Base-by-base conservation (phyloP, 2,888 invertebrate species). In the Chymomyza amoena region DNA sequence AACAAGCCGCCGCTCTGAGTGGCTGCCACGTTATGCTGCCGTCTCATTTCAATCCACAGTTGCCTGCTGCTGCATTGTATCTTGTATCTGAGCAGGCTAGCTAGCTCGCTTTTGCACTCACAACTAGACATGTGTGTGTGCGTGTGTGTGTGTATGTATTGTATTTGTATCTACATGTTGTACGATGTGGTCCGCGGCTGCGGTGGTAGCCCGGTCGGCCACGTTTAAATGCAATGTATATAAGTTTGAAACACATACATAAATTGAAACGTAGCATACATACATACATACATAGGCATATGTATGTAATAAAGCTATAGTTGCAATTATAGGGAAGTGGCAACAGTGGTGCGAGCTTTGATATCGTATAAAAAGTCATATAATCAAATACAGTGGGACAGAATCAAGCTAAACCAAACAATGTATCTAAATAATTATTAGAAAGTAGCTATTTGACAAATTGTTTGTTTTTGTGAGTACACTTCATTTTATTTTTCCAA, bases 191-290 rank as follows among this genome's bases (percentile, higher is more conserved):
- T 45, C 39, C 39, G 39, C 39, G 39, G 39, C 39, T 45, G 39
- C 77, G 85, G 83, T 85, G 82, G 83, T 85, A 86, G 80, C 71
- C 72, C 68, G 87, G 87, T 73, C 73, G 83, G 70, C 72, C 73
- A 73, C 86, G 85, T 83, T 83, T 88, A 83, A 83, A 88, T 88
- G 83, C 82, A 84, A 87, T 87, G 83, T 83, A 83, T 84, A 83
- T 83, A 83, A 87, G 87, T 82, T 80, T 75, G 76, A 63, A 70
- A 73, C 70, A 69, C 69, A 66, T 62, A 67, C 57, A 64, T 62
- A 67, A 54, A 64, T 69, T 69, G 20, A n/a, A 64, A 28, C 52
- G 52, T 65, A 61, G 9, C n/a, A 4, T 54, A 63, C 13, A 1
- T 13, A 6, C 18, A 45, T n/a, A n/a, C n/a, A 4, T 54, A 63